Evolutionary conservation across 2,797 vertebrate genomes (phyloP).

Genomic region (Scomberomorus guttatus): DNA sequence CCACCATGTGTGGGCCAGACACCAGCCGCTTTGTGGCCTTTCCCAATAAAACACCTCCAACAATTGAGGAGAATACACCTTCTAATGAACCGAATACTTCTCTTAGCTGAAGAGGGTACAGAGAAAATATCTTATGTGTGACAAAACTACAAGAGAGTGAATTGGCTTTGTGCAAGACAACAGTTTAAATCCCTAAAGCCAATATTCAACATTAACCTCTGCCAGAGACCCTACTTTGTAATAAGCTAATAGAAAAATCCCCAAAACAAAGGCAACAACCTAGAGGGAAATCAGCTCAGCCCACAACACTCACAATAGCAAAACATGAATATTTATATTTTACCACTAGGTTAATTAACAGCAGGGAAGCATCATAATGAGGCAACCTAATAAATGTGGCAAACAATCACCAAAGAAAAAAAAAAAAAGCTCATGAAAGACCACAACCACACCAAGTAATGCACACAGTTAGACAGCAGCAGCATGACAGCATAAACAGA

Average conservation of each 20-base stretch:
- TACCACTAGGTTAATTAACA: slow-evolving; percentile 36
- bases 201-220: slow-evolving; percentile 6
- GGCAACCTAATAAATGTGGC: slow-evolving; percentile 1
- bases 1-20: background rate
- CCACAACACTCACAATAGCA: slow-evolving; percentile 15
- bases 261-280: slow-evolving; percentile 32
- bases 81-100: slow-evolving; percentile 1
- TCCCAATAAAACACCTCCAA: background rate
- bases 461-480: background rate
- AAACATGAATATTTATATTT: slow-evolving; percentile 34
- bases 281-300: slow-evolving; percentile 26
- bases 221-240: slow-evolving; percentile 14
- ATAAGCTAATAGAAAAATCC: background rate
- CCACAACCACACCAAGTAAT: background rate
- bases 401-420: slow-evolving; percentile 5
- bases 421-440: background rate
- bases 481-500: background rate
- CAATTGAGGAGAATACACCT: background rate
- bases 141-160: slow-evolving; percentile 7
- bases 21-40: background rate
- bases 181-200: slow-evolving; percentile 16
- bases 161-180: slow-evolving; percentile 3
- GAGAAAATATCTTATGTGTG: background rate
- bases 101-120: background rate
- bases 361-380: background rate